phyloP scores from a whole-genome alignment of 2,797 vertebrate species.

The Poecile montanus region DNA sequence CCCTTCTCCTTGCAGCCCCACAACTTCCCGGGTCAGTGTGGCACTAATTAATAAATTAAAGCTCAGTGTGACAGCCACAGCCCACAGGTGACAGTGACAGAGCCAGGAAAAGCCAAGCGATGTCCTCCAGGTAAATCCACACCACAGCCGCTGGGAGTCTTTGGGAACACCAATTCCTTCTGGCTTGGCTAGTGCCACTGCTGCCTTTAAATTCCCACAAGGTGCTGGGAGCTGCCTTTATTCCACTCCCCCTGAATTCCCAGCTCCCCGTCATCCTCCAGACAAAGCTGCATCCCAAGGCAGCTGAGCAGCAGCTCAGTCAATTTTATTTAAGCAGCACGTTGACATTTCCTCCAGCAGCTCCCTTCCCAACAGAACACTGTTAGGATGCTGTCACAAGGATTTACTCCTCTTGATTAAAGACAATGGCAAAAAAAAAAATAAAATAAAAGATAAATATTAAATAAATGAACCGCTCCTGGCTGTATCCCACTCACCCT shows the following conservation, averaged over 20 bases:
- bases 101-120: neutral
- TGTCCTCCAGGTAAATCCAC: neutral
- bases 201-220: neutral
- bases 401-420: neutral
- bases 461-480: neutral
- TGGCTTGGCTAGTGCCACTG: neutral
- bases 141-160: fast-evolving
- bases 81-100: neutral
- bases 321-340: neutral
- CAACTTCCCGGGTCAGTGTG: fast-evolving
- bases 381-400: neutral
- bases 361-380: constrained; percentile 13
- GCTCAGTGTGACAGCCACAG: fast-evolving
- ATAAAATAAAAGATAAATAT: no score
- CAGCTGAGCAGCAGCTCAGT: neutral
- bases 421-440: neutral
- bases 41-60: neutral
- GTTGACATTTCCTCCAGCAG: constrained; percentile 22
- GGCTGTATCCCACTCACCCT: neutral
- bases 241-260: constrained; percentile 11
- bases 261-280: constrained; percentile 28
- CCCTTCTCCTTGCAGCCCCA: neutral
- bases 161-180: neutral
- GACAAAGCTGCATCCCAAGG: neutral
- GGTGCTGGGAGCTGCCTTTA: neutral